Conservation (phyloP, 2,113 vertebrate species). For the Ictalurus furcatus region DNA sequence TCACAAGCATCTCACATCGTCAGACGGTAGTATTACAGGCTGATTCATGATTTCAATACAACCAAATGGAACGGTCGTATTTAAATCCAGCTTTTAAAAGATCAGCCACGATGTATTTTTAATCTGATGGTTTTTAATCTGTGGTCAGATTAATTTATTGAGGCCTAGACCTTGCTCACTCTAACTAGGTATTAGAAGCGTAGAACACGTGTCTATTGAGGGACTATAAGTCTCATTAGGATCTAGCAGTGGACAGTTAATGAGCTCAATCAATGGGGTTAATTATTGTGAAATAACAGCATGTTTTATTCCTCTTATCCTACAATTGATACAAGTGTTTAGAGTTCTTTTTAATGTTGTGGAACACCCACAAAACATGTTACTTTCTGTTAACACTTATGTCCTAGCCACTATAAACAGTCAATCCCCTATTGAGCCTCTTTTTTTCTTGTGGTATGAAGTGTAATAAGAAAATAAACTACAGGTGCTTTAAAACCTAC, state of each 20-base stretch:
- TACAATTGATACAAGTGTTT: not conserved
- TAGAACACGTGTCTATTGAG: not conserved
- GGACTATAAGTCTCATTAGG: not conserved
- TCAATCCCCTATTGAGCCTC: too few relatives aligned
- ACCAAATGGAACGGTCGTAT: not conserved
- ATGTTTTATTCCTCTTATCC: not conserved
- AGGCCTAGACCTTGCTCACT: not conserved
- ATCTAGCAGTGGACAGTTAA: not conserved
- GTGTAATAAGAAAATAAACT: not conserved
- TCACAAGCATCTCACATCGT: not conserved
- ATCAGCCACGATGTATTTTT: too few relatives aligned
- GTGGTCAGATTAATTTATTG: not conserved
- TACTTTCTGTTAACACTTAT: not conserved
- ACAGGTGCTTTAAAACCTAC: not conserved
- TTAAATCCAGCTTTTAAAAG: not conserved
- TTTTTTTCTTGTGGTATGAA: not conserved
- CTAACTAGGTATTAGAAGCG: not conserved
- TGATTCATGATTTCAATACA: not conserved
- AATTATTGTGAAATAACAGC: not conserved
- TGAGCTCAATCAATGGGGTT: not conserved
- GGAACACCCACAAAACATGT: not conserved
- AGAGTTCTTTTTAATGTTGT: not conserved
- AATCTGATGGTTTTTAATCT: not conserved
- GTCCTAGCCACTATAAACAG: not conserved
- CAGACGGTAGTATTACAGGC: not conserved